Evolutionary conservation across 2,888 invertebrate genomes (phyloP).

Genomic region (Phyllotreta striolata): DNA sequence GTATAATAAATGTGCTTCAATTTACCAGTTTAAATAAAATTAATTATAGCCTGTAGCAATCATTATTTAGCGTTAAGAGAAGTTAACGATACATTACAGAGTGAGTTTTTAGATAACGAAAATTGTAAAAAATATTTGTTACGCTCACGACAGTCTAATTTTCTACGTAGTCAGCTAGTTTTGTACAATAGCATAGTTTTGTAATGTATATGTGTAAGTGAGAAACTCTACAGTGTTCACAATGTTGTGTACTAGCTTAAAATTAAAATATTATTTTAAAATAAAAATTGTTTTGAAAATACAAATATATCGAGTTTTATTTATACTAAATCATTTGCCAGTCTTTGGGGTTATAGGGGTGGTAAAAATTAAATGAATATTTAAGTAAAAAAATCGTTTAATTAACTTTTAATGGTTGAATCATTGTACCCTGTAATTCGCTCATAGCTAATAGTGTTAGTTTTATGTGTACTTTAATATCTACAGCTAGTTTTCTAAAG

Average conservation of each 20-base stretch:
- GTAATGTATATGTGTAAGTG: conserved; percentile 61
- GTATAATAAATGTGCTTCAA: conserved; percentile 33
- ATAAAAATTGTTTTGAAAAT: conserved; percentile 52
- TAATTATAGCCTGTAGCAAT: conserved; percentile 16
- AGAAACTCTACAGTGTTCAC: conserved; percentile 54
- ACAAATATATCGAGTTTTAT: conserved; percentile 12
- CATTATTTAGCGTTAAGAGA: conserved; percentile 33
- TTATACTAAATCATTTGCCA: no score
- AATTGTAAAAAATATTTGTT: conserved; percentile 56
- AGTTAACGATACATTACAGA: conserved; percentile 48
- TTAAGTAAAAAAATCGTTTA: no score
- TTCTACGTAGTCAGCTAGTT: conserved; percentile 68
- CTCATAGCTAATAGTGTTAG: conserved; percentile 57
- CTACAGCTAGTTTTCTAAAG: conserved; percentile 55
- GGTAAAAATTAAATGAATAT: neutral
- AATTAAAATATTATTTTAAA: conserved; percentile 53
- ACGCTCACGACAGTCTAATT: conserved; percentile 61
- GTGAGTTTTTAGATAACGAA: conserved; percentile 49
- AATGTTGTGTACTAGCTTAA: conserved; percentile 57
- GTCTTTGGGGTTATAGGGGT: conserved; percentile 37
- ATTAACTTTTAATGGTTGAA: no score
- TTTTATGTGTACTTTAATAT: conserved; percentile 60
- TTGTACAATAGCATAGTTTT: conserved; percentile 68
- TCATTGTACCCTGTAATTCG: conserved; percentile 51
- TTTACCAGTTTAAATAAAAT: conserved; percentile 9